Evolutionary conservation across 2,797 vertebrate genomes (phyloP).

Genomic region (Pseudopleuronectes americanus): DNA sequence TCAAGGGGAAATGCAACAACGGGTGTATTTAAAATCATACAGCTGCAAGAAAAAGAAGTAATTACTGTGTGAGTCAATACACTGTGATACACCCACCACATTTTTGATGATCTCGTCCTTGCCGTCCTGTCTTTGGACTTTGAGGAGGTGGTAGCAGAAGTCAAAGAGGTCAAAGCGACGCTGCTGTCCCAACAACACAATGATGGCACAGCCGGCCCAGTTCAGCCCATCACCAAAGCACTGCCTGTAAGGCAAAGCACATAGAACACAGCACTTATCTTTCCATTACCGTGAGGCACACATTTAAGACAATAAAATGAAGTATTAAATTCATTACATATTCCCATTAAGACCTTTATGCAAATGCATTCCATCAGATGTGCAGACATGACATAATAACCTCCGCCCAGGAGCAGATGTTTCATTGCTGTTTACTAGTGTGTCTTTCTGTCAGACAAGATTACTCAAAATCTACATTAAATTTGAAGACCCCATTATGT

Average conservation of each 20-base stretch:
- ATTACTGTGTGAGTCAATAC: neutral
- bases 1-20: neutral
- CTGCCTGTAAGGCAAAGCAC: constrained; percentile 82
- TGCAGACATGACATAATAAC: too few relatives aligned
- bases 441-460: too few relatives aligned
- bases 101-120: constrained; percentile 99
- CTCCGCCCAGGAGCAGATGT: too few relatives aligned
- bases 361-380: too few relatives aligned
- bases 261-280: neutral
- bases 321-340: too few relatives aligned
- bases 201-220: constrained; percentile 98
- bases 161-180: constrained; percentile 98
- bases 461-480: too few relatives aligned
- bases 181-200: constrained; percentile 96
- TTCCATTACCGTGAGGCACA: neutral
- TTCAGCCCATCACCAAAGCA: constrained; percentile 98
- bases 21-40: neutral
- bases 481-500: too few relatives aligned
- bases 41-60: neutral
- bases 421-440: too few relatives aligned
- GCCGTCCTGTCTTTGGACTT: constrained; percentile 97
- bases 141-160: constrained; percentile 98
- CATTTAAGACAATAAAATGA: neutral
- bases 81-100: constrained; percentile 85
- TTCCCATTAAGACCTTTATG: too few relatives aligned